Evolutionary conservation across 2,797 vertebrate species (phyloP), one percentile per base, ranked within the genome.

Genomic region (Danio choprae): DNA sequence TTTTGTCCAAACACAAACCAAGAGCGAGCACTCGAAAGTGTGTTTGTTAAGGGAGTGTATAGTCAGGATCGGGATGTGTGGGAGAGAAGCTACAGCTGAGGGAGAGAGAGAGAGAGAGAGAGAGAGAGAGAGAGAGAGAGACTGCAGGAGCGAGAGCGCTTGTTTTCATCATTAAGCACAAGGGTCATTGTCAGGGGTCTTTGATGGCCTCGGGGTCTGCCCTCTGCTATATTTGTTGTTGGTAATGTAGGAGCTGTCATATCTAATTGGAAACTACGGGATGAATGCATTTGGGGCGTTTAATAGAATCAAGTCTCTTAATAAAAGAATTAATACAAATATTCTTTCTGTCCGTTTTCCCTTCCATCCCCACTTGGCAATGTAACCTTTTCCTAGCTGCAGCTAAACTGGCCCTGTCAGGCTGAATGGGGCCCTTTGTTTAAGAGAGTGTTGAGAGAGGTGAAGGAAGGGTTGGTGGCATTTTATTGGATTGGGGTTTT

Each of bases 221-320:
- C 92, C 84, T 89, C 88, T 92, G 89, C 92, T 93, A 90, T 92
- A 92, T 94, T 94, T 94, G 94, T 92, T 93, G 92, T 93, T 86
- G 87, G 85, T 92, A 93, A 94, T 90, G 92, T 91, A 91, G 92
- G 87, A 90, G 89, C 93, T 94, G 94, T 94, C 93, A 92, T 80
- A 85, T 93, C 89, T 90, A 91, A 94, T 94, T 89, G 89, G 90
- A 90, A 91, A 92, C 91, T 91, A 86, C 87, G 85, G 88, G 87
- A 73, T 92, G 88, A 93, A 91, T 92, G 91, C 90, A 92, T 94
- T 88, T 91, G 89, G 92, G 92, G 89, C 92, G 90, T 93, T 93
- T 92, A 92, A 93, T 92, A 92, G 84, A 92, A 92, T 92, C 89
- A 90, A 89, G 90, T 86, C 87, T 89, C 86, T 89, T 92, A 90